phyloP scores from a whole-genome alignment of 2,113 vertebrate species.

The zebrafish (Danio rerio) region DNA sequence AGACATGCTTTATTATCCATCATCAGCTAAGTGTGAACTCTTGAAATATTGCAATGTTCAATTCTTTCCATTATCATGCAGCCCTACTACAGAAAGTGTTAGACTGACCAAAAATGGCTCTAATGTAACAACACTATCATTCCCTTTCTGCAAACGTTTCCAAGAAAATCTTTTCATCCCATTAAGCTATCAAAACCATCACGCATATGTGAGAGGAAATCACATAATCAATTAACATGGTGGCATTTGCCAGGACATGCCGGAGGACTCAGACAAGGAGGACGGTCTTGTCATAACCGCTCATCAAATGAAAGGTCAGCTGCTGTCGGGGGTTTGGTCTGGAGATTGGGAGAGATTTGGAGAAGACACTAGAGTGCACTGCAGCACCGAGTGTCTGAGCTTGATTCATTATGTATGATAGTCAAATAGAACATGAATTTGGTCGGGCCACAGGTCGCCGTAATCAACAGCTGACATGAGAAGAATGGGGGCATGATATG shows the following conservation, averaged over 20 bases:
- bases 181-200: slow-evolving; percentile 3
- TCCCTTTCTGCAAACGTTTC: background rate
- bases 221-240: slow-evolving; percentile 50
- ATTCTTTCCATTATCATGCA: no score
- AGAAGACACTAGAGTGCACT: slow-evolving; percentile 43
- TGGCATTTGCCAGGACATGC: slow-evolving; percentile 52
- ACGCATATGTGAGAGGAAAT: slow-evolving; percentile 5
- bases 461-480: slow-evolving; percentile 1
- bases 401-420: slow-evolving; percentile 62
- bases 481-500: slow-evolving; percentile 4
- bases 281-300: slow-evolving; percentile 34
- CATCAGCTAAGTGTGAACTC: no score
- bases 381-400: slow-evolving; percentile 8
- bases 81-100: no score
- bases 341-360: slow-evolving; percentile 35
- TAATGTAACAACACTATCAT: background rate
- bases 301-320: slow-evolving; percentile 48
- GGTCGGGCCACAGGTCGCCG: background rate
- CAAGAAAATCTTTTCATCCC: background rate
- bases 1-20: no score
- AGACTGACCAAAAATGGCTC: no score
- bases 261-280: background rate
- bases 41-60: no score
- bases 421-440: slow-evolving; percentile 47
- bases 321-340: slow-evolving; percentile 6